Evolutionary conservation across 2,113 vertebrate genomes (phyloP).

Genomic region (Indicator indicator): DNA sequence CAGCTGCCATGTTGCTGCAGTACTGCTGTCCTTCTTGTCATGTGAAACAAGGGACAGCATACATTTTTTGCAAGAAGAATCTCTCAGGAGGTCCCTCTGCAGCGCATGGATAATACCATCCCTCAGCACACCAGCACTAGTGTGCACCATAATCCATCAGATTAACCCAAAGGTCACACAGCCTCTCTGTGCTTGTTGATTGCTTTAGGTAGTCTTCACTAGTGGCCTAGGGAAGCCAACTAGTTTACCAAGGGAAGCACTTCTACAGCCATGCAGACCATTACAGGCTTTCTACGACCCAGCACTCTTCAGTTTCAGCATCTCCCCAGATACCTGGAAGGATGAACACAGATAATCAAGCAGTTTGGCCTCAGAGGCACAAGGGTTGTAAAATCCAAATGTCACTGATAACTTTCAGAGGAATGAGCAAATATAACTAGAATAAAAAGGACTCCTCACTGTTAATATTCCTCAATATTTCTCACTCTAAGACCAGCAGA

Average conservation of each 20-base stretch:
- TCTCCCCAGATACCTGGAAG: background rate
- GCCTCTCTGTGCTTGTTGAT: background rate
- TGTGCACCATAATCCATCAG: accelerated
- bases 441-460: background rate
- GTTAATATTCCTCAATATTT: background rate
- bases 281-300: background rate
- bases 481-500: background rate
- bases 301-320: background rate
- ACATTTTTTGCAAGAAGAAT: background rate
- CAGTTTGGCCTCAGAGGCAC: background rate
- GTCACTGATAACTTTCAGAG: background rate
- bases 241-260: background rate
- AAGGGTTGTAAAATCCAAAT: background rate
- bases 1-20: background rate
- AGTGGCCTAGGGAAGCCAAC: background rate
- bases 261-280: background rate
- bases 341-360: background rate
- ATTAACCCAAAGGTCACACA: background rate
- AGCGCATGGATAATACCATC: background rate
- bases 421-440: background rate
- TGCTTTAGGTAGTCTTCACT: background rate
- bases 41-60: background rate
- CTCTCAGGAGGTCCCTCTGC: background rate
- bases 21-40: background rate
- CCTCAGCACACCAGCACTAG: background rate